phyloP scores from a whole-genome alignment of 1,140 invertebrate species.

The Meloidogyne floridensis region DNA sequence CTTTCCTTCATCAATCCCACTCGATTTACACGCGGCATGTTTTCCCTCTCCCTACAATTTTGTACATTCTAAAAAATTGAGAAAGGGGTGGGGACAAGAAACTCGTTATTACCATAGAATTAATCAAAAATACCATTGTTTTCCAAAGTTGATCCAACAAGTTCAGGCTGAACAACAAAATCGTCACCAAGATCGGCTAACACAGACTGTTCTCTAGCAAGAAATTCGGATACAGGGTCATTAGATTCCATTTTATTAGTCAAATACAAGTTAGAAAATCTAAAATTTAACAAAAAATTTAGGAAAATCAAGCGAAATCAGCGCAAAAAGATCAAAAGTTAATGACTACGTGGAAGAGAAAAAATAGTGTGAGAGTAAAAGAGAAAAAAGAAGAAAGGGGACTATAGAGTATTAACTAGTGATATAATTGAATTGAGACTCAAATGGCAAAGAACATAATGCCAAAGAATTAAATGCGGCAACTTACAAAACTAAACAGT shows the following conservation, averaged over 20 bases:
- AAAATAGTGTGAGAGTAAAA: no score
- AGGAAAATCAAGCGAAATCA: neutral
- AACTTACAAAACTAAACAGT: neutral
- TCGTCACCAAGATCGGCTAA: slow-evolving; percentile 48
- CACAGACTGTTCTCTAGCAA: slow-evolving; percentile 52
- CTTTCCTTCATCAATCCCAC: no score
- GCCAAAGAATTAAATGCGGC: neutral
- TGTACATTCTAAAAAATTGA: no score
- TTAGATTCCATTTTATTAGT: slow-evolving; percentile 9
- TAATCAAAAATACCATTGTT: slow-evolving; percentile 19
- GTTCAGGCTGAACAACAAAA: slow-evolving; percentile 16
- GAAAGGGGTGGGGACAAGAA: no score
- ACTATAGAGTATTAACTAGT: no score
- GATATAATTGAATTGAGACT: no score
- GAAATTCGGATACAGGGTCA: slow-evolving; percentile 56
- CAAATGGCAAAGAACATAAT: neutral
- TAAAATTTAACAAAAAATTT: neutral
- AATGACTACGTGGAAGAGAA: no score
- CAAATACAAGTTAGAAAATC: neutral
- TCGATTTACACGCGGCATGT: no score
- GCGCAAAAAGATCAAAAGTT: neutral
- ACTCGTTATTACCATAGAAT: no score
- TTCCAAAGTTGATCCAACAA: neutral
- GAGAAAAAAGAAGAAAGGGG: no score
- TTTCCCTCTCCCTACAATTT: no score